These are phyloP conservation scores for Bactericera cockerelli DNA, from an alignment of 1,140 invertebrate species.

Conservation along the genomic window DNA sequence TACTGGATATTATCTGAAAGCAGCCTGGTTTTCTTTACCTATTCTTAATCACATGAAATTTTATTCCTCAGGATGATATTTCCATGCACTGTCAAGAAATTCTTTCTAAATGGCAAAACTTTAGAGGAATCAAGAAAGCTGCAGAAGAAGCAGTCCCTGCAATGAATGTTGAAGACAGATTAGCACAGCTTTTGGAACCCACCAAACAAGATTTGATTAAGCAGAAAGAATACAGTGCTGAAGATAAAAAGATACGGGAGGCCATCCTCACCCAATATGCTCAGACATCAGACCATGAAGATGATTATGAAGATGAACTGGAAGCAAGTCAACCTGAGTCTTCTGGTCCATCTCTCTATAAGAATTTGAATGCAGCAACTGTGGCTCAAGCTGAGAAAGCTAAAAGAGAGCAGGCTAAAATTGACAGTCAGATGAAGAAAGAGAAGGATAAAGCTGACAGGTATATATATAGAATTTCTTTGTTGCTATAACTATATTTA, in stretches of 20 bases:
- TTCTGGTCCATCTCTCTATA: constrained; percentile 34
- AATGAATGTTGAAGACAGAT: constrained; percentile 47
- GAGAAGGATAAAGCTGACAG: constrained; percentile 78
- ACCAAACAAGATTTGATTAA: constrained; percentile 46
- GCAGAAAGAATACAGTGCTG: constrained; percentile 53
- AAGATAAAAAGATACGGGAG: constrained; percentile 60
- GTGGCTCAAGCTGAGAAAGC: constrained; percentile 57
- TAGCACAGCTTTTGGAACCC: constrained; percentile 56
- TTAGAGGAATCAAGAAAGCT: constrained; percentile 29
- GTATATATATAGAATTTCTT: too few species aligned
- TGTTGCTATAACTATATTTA: too few species aligned
- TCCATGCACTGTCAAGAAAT: constrained; percentile 45
- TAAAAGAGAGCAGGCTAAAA: constrained; percentile 55
- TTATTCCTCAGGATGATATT: constrained; percentile 41
- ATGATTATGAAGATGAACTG: constrained; percentile 22
- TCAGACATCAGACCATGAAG: constrained; percentile 26
- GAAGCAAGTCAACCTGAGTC: constrained; percentile 28
- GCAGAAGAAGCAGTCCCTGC: constrained; percentile 26
- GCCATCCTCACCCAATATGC: constrained; percentile 68
- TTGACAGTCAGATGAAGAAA: constrained; percentile 65
- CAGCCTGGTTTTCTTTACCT: too few species aligned
- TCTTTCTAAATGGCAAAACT: constrained; percentile 45
- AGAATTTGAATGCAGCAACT: constrained; percentile 59
- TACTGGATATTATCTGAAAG: too few species aligned
- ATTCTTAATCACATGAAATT: too few species aligned